Conservation (phyloP, 2,797 vertebrate species). For the Sebastes taczanowskii region DNA sequence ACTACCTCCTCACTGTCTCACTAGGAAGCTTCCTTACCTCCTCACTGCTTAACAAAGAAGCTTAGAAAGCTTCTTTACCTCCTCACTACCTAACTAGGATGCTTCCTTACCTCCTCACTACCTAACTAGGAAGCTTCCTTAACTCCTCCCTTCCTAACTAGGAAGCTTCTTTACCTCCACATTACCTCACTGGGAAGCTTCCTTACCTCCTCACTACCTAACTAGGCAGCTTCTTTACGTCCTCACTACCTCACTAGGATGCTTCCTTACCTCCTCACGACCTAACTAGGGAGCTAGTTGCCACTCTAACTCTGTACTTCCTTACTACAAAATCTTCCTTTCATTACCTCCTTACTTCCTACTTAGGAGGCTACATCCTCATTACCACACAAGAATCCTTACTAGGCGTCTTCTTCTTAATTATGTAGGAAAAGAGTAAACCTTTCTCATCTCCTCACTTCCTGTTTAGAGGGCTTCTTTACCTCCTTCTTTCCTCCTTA, state of each 20-base stretch:
- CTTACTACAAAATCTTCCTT: too few relatives aligned
- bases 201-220: rapidly evolving
- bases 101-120: not conserved
- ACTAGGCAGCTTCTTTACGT: too few relatives aligned
- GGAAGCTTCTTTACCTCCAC: not conserved
- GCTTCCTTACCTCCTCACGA: not conserved
- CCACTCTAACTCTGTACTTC: too few relatives aligned
- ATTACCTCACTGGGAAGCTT: not conserved
- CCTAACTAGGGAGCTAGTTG: not conserved
- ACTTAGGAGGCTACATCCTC: not conserved
- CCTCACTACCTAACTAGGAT: not conserved
- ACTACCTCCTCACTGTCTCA: not conserved
- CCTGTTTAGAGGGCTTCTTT: not conserved
- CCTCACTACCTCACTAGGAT: rapidly evolving
- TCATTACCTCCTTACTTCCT: not conserved
- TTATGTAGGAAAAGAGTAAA: not conserved
- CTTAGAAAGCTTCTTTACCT: not conserved
- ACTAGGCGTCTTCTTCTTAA: not conserved
- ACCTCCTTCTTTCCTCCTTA: not conserved
- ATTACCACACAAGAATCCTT: not conserved
- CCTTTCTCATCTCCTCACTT: not conserved
- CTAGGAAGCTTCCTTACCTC: not conserved
- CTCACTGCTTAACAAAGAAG: not conserved
- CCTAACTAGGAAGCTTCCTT: not conserved
- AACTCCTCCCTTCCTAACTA: too few relatives aligned